A percentile compares a stretch with the other conserved stretches of the same genome.
Conservation (phyloP, 2,888 invertebrate species). For the Dendrolimus houi region DNA sequence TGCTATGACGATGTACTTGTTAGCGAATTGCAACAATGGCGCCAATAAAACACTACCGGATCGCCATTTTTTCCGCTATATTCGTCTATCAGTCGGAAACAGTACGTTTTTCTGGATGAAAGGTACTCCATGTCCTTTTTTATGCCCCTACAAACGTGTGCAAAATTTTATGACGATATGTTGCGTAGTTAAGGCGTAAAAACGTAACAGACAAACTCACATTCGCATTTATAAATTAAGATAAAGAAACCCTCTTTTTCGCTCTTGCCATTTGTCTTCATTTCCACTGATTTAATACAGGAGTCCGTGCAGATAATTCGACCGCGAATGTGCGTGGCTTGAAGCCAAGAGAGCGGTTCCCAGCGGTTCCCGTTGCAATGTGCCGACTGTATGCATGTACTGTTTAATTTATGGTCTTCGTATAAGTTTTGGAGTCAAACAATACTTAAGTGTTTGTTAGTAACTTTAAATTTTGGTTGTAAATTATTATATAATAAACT, state of each 20-base stretch:
- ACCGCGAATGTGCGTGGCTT: constrained; percentile 45
- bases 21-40: no score
- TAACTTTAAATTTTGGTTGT: background rate
- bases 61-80: no score
- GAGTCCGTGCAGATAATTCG: constrained; percentile 27
- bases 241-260: constrained; percentile 1
- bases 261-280: background rate
- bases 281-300: constrained; percentile 15
- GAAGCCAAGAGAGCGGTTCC: constrained; percentile 50
- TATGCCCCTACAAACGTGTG: no score
- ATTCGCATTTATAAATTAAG: constrained; percentile 5
- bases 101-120: no score
- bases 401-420: constrained; percentile 1
- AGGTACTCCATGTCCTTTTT: no score
- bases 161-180: no score
- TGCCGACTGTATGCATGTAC: background rate
- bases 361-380: constrained; percentile 19
- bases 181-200: no score
- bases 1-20: no score
- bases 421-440: background rate
- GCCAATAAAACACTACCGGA: no score
- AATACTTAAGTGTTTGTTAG: background rate
- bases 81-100: no score
- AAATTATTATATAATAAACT: no score
- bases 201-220: no score